phyloP scores from a whole-genome alignment of 2,797 vertebrate genomes.

The Urosaurus nigricauda region DNA sequence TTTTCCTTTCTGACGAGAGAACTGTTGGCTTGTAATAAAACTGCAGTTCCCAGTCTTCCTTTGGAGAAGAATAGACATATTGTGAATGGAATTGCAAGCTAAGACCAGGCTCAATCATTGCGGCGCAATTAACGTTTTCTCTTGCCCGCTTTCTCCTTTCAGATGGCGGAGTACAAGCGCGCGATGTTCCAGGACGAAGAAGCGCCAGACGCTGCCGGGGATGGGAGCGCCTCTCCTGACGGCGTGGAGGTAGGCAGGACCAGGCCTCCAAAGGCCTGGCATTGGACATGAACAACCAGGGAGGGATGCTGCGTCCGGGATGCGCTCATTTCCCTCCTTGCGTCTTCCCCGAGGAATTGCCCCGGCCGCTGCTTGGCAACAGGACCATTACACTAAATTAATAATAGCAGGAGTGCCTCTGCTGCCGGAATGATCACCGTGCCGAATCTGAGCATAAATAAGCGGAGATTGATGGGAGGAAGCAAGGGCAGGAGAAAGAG shows the following conservation, averaged over 20 bases:
- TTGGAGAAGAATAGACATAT: background rate
- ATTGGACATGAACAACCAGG: background rate
- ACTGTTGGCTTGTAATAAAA: background rate
- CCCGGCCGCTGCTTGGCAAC: background rate
- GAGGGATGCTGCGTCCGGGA: background rate
- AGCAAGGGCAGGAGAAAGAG: fast-evolving
- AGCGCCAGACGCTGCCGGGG: slow-evolving; percentile 80
- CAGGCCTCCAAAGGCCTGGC: slow-evolving; percentile 7
- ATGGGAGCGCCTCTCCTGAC: slow-evolving; percentile 87
- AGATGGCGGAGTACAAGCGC: slow-evolving; percentile 96
- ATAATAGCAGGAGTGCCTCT: slow-evolving; percentile 9
- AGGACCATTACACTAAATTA: slow-evolving; percentile 6
- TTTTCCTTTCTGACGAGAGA: background rate
- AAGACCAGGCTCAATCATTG: too few relatives aligned
- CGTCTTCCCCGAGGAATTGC: background rate
- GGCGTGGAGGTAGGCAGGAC: slow-evolving; percentile 88
- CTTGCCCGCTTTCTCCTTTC: slow-evolving; percentile 35
- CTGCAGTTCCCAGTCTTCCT: slow-evolving; percentile 16
- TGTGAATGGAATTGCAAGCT: too few relatives aligned
- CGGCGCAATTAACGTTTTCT: background rate
- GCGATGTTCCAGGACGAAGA: slow-evolving; percentile 94
- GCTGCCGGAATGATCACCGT: slow-evolving; percentile 4
- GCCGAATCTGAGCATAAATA: background rate
- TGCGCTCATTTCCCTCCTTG: background rate
- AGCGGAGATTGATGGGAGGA: background rate